A percentile compares a stretch with the other conserved stretches of the same genome.
Evolutionary conservation across 2,888 invertebrate genomes (phyloP).

Genomic region (Orgyia antiqua): DNA sequence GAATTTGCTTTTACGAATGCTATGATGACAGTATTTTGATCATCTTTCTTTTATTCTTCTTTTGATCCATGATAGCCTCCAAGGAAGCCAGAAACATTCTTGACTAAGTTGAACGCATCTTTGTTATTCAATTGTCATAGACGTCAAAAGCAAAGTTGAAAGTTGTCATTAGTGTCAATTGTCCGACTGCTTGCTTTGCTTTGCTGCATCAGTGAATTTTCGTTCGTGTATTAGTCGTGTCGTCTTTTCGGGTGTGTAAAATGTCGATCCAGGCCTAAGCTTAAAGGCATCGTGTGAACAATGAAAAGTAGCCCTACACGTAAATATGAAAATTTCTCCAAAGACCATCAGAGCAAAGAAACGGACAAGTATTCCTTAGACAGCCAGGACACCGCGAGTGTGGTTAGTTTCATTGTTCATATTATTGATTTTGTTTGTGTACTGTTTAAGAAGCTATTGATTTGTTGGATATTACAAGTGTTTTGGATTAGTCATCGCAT

Average conservation of each 20-base stretch:
- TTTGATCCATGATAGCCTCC: too few species aligned
- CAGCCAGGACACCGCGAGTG: conserved; percentile 74
- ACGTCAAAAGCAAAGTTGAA: too few species aligned
- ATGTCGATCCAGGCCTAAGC: conserved; percentile 65
- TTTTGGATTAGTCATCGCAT: conserved; percentile 25
- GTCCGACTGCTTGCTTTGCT: too few species aligned
- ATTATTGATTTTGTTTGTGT: conserved; percentile 73
- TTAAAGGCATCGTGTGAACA: conserved; percentile 55
- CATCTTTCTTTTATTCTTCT: too few species aligned
- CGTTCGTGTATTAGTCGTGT: conserved; percentile 47
- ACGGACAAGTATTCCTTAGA: conserved; percentile 72
- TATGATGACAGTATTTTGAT: too few species aligned
- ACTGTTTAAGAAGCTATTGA: conserved; percentile 59
- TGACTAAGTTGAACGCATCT: too few species aligned
- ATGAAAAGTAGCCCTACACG: conserved; percentile 74
- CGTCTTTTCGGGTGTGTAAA: conserved; percentile 49
- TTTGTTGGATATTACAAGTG: conserved; percentile 41
- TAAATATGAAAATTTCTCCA: conserved; percentile 72
- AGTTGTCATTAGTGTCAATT: too few species aligned
- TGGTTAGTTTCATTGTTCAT: conserved; percentile 61
- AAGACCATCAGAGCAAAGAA: conserved; percentile 66
- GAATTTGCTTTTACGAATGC: too few species aligned
- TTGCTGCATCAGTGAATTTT: conserved; percentile 42
- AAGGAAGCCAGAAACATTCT: too few species aligned
- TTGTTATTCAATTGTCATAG: too few species aligned